These are phyloP conservation scores for Tragopan temminckii DNA, from an alignment of 2,797 vertebrate genomes.

Conservation along the genomic window DNA sequence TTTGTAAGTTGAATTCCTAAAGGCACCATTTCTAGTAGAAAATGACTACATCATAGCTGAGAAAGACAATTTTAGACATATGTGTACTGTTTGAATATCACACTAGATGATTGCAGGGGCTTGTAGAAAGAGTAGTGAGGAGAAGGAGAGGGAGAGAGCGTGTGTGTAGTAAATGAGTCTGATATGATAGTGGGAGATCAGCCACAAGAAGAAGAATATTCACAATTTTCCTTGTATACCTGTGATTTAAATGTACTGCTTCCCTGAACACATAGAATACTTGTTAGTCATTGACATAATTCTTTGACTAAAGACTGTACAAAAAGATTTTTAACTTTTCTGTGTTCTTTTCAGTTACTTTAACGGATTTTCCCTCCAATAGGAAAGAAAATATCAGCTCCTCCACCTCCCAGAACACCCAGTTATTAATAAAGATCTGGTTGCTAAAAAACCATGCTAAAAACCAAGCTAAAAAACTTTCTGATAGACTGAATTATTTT, in stretches of 20 bases:
- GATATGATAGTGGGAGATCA: background rate
- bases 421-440: background rate
- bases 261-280: background rate
- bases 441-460: no score
- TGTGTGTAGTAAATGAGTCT: background rate
- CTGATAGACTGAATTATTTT: background rate
- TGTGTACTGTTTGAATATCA: background rate
- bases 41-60: background rate
- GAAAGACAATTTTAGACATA: background rate
- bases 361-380: background rate
- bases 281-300: background rate
- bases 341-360: background rate
- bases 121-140: background rate
- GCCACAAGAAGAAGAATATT: background rate
- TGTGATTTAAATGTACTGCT: background rate
- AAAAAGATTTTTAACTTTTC: background rate
- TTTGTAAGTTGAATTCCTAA: background rate
- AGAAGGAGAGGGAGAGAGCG: background rate
- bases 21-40: background rate
- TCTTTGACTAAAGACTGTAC: background rate
- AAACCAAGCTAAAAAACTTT: background rate
- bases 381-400: background rate
- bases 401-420: accelerated
- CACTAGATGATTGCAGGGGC: background rate
- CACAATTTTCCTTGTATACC: background rate